Conservation (phyloP, 2,888 invertebrate species). For the Drosophila pseudotalamancana region DNA sequence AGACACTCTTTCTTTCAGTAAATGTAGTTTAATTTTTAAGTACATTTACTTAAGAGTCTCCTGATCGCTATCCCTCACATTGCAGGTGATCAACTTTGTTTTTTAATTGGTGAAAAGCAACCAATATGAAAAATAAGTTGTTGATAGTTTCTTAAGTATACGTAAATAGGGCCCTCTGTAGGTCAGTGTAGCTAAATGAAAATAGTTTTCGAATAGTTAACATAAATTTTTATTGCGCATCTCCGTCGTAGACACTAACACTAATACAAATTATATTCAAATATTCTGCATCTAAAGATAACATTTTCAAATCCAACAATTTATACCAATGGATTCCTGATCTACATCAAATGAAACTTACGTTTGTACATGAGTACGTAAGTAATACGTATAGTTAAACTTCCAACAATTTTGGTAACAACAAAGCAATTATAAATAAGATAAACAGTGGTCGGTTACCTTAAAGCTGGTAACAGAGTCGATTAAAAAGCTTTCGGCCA, state of each 20-base stretch:
- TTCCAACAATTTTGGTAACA: constrained; percentile 68
- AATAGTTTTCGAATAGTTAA: background rate
- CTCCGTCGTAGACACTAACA: constrained; percentile 64
- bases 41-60: too few relatives aligned
- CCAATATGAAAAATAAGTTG: too few relatives aligned
- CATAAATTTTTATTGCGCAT: constrained; percentile 62
- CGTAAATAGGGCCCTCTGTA: too few relatives aligned
- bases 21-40: too few relatives aligned
- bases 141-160: too few relatives aligned
- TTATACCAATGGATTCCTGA: background rate
- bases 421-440: constrained; percentile 64
- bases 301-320: constrained; percentile 25
- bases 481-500: constrained; percentile 37
- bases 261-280: constrained; percentile 38
- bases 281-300: constrained; percentile 16
- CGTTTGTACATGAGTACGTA: background rate
- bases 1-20: too few relatives aligned
- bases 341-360: too few relatives aligned
- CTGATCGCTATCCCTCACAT: too few relatives aligned
- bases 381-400: constrained; percentile 31
- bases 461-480: constrained; percentile 41
- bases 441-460: constrained; percentile 34
- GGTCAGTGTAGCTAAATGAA: too few relatives aligned
- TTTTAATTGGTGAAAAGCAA: too few relatives aligned
- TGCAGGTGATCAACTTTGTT: too few relatives aligned